phyloP scores from a whole-genome alignment of 2,797 vertebrate species.

The Sebastes nivosus region DNA sequence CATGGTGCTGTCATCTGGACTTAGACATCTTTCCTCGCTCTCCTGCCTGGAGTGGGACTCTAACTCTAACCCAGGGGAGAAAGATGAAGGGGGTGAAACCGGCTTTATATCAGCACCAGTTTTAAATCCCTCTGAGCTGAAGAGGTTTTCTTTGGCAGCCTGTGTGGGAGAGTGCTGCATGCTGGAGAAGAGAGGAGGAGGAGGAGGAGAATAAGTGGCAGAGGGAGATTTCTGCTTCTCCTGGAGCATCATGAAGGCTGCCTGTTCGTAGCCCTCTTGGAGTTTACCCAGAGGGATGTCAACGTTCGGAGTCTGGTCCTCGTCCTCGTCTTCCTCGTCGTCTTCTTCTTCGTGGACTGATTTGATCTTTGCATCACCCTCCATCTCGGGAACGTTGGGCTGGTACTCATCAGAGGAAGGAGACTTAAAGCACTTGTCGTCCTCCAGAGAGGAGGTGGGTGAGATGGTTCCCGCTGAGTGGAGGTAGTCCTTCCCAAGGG shows the following conservation, averaged over 20 bases:
- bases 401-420: constrained; percentile 94
- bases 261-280: constrained; percentile 81
- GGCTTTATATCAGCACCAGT: constrained; percentile 59
- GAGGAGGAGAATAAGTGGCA: constrained; percentile 25
- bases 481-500: constrained; percentile 93
- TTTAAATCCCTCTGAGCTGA: constrained; percentile 52
- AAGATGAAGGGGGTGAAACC: constrained; percentile 64
- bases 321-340: constrained; percentile 89
- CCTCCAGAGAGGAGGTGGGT: constrained; percentile 97
- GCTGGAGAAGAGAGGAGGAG: constrained; percentile 46
- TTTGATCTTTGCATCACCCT: constrained; percentile 75
- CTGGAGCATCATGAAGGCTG: constrained; percentile 76
- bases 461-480: constrained; percentile 98
- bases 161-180: constrained; percentile 37
- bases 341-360: constrained; percentile 82
- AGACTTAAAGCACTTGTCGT: constrained; percentile 98
- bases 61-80: constrained; percentile 71
- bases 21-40: constrained; percentile 90
- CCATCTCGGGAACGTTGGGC: constrained; percentile 82
- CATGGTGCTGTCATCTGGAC: constrained; percentile 95
- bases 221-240: constrained; percentile 73
- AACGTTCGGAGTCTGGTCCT: constrained; percentile 85
- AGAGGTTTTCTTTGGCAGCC: constrained; percentile 52
- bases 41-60: constrained; percentile 83
- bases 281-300: constrained; percentile 88